Evolutionary conservation across 2,797 vertebrate species (phyloP).

Genomic region (Myotis daubentonii): DNA sequence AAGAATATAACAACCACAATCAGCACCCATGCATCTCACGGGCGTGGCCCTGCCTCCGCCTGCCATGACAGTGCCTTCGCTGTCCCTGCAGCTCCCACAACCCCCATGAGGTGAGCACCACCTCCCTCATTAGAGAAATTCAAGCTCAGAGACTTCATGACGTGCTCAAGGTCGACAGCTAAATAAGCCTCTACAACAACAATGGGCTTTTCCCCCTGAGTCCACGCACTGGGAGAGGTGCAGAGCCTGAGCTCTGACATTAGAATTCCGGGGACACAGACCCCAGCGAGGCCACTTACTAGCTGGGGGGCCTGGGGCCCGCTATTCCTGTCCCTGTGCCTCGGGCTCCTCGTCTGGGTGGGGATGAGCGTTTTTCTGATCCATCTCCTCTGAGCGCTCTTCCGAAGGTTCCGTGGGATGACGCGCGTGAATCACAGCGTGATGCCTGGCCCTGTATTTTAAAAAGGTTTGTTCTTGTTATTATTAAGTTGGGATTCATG

Average conservation of each 20-base stretch:
- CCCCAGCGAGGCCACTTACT: neutral
- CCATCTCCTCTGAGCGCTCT: neutral
- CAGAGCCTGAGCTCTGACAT: neutral
- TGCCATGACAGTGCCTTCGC: fast-evolving
- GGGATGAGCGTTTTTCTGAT: neutral
- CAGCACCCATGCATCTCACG: fast-evolving
- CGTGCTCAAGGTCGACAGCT: neutral
- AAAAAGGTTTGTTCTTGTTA: neutral
- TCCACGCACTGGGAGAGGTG: neutral
- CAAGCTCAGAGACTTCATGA: neutral
- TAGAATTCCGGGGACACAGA: neutral
- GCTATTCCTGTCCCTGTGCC: neutral
- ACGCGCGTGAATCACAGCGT: fast-evolving
- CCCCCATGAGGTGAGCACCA: fast-evolving
- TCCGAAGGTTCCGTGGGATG: neutral
- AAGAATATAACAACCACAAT: fast-evolving
- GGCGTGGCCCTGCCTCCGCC: neutral
- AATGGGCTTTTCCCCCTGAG: neutral
- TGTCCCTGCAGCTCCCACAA: too few species aligned
- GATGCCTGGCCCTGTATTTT: neutral
- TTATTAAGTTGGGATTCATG: neutral
- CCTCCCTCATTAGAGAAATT: neutral
- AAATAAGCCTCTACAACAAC: neutral
- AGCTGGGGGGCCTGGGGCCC: neutral
- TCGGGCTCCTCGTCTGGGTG: neutral